phyloP scores from a whole-genome alignment of 2,888 invertebrate genomes.

The Hypercompe scribonia region DNA sequence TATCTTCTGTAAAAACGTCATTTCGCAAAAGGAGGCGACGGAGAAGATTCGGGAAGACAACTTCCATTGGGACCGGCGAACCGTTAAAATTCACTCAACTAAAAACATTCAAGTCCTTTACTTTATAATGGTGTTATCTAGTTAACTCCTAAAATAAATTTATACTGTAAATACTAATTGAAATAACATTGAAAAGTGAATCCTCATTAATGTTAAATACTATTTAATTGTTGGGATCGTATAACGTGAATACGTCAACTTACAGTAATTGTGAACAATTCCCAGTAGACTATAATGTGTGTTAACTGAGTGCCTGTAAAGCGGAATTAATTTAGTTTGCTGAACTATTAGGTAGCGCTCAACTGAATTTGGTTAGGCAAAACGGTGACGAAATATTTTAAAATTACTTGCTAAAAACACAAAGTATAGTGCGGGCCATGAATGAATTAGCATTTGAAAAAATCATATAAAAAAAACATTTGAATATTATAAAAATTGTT shows the following conservation, averaged over 20 bases:
- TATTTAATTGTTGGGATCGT: slow-evolving; percentile 3
- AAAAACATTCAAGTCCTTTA: no score
- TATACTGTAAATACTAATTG: neutral
- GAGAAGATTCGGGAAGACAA: no score
- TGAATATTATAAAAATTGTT: no score
- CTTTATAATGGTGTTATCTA: no score
- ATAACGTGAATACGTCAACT: slow-evolving; percentile 14
- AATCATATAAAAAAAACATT: no score
- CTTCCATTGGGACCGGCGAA: no score
- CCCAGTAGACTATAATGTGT: slow-evolving; percentile 23
- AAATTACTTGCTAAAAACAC: neutral
- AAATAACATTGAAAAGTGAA: neutral
- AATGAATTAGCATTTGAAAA: no score
- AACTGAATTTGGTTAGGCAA: slow-evolving; percentile 32
- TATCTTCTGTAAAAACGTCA: no score
- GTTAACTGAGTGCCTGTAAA: slow-evolving; percentile 38
- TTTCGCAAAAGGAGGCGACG: no score
- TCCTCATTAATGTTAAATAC: neutral
- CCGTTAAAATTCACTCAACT: no score
- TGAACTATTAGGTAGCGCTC: slow-evolving; percentile 52
- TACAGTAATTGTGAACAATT: slow-evolving; percentile 21
- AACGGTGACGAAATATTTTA: neutral
- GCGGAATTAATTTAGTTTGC: slow-evolving; percentile 50
- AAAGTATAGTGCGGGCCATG: neutral
- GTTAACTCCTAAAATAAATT: no score